These are phyloP conservation scores for Petaurus breviceps DNA, from an alignment of 2,113 vertebrate species.

Conservation along the genomic window DNA sequence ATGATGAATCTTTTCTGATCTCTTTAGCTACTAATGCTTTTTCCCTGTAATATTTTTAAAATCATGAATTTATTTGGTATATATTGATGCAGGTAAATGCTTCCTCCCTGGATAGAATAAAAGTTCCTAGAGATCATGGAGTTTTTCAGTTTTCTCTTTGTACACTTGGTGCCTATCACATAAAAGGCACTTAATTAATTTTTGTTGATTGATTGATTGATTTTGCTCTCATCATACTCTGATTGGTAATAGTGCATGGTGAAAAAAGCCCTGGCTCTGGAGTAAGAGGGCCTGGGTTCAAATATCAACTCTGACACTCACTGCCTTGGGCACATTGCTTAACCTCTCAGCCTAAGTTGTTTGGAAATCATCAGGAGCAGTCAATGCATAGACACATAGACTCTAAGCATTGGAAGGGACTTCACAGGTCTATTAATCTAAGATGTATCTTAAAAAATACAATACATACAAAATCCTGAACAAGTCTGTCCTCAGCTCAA, in stretches of 20 bases:
- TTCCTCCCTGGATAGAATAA: background rate
- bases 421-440: background rate
- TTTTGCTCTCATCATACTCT: too few species aligned
- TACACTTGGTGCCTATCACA: too few species aligned
- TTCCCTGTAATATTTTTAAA: background rate
- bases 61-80: background rate
- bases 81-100: background rate
- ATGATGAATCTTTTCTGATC: background rate
- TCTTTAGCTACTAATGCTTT: background rate
- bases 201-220: too few species aligned
- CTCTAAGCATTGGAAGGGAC: background rate
- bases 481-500: background rate
- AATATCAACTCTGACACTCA: too few species aligned
- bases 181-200: too few species aligned
- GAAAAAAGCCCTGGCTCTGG: too few species aligned
- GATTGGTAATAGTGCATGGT: too few species aligned
- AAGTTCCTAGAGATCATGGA: background rate
- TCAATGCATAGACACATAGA: background rate
- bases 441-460: background rate
- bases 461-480: background rate
- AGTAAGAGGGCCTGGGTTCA: too few species aligned
- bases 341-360: too few species aligned
- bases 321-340: too few species aligned
- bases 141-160: background rate
- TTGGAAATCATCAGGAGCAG: too few species aligned